phyloP scores from a whole-genome alignment of 64 coral and sea anemone genomes.

The Trachythela sp. region DNA sequence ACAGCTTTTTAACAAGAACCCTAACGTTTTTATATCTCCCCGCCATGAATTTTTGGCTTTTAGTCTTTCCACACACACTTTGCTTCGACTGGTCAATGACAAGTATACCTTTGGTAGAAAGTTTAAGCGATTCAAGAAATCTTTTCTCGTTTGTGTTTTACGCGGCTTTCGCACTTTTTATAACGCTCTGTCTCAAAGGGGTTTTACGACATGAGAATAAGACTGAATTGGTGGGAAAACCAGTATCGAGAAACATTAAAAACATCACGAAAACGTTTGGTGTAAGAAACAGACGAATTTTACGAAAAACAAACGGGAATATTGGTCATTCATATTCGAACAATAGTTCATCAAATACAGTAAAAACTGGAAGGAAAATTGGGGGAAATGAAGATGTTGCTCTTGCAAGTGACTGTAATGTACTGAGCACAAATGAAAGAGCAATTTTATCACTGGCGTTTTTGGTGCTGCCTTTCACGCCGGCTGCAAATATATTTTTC shows the following conservation, averaged over 20 bases:
- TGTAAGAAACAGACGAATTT: background rate
- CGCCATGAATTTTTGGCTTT: constrained; percentile 59
- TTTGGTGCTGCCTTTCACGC: constrained; percentile 63
- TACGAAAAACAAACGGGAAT: background rate
- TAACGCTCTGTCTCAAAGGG: constrained; percentile 46
- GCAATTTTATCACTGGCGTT: constrained; percentile 53
- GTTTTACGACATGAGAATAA: background rate
- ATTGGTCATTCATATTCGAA: background rate
- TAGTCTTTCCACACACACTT: constrained; percentile 60
- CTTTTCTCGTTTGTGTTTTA: constrained; percentile 7
- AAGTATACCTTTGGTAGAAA: constrained; percentile 67
- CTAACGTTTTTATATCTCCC: constrained; percentile 66
- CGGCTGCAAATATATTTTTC: constrained; percentile 72
- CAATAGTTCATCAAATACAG: background rate
- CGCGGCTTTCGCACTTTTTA: background rate
- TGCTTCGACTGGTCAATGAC: constrained; percentile 99
- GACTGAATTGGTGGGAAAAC: background rate
- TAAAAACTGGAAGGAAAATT: background rate
- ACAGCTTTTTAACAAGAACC: constrained; percentile 62
- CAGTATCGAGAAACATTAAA: background rate
- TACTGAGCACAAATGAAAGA: constrained; percentile 24
- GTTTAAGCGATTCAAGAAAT: constrained; percentile 56
- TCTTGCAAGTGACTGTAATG: background rate
- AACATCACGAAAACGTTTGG: background rate
- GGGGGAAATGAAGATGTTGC: background rate